A percentile compares a stretch with the other conserved stretches of the same genome.
These are phyloP conservation scores for Peromyscus leucopus DNA, from an alignment of 2,113 vertebrate genomes.

Conservation along the genomic window DNA sequence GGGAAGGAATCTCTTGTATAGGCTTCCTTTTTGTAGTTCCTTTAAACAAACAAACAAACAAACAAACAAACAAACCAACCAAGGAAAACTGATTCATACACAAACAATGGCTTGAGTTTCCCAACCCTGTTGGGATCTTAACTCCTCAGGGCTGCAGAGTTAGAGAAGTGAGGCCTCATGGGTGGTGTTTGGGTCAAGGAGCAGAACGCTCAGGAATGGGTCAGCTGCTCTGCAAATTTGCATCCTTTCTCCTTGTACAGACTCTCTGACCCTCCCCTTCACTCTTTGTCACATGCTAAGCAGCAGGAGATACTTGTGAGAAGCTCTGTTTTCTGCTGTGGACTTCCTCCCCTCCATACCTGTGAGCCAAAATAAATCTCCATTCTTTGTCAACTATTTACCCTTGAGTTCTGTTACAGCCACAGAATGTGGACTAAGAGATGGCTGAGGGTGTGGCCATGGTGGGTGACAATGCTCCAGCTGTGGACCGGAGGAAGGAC, in stretches of 20 bases:
- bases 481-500: not conserved
- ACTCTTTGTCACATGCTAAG: not conserved
- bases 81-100: not conserved
- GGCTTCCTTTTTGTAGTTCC: not conserved
- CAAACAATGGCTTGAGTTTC: not conserved
- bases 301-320: not conserved
- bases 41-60: not conserved
- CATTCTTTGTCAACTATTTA: not conserved
- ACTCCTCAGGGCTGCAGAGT: not conserved
- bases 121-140: not conserved
- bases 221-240: not conserved
- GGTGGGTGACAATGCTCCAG: not conserved
- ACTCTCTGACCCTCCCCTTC: not conserved
- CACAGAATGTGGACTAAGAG: not conserved
- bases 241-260: not conserved
- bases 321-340: not conserved
- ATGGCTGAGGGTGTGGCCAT: not conserved
- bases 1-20: not conserved
- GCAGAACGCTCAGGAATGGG: accelerated
- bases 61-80: not conserved
- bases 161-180: not conserved
- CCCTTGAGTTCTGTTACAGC: not conserved
- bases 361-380: not conserved
- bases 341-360: not conserved
- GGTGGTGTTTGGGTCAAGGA: not conserved